These are phyloP conservation scores for Tragelaphus scriptus DNA, from an alignment of 2,113 vertebrate genomes.

Conservation along the genomic window DNA sequence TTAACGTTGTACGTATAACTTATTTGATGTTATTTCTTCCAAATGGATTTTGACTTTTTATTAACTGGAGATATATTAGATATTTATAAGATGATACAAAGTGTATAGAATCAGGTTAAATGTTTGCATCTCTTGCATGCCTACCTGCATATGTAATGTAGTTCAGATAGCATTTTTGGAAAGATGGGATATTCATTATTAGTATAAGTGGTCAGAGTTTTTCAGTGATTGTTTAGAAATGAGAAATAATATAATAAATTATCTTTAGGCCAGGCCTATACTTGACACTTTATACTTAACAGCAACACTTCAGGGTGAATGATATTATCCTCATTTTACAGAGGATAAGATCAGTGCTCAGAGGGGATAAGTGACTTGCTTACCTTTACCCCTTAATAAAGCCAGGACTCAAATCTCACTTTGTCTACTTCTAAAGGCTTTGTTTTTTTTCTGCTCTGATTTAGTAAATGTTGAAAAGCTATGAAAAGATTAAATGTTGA, in stretches of 20 bases:
- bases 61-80: background rate
- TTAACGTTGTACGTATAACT: background rate
- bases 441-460: background rate
- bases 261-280: background rate
- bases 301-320: background rate
- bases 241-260: background rate
- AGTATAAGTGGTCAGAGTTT: background rate
- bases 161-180: background rate
- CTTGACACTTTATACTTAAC: background rate
- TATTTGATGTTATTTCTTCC: background rate
- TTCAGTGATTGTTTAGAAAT: background rate
- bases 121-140: background rate
- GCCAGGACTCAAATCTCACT: background rate
- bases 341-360: background rate
- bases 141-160: background rate
- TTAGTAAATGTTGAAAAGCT: background rate
- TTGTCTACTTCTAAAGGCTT: background rate
- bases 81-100: conserved; percentile 19
- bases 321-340: background rate
- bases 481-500: conserved; percentile 1
- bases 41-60: background rate
- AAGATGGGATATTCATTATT: background rate
- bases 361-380: background rate
- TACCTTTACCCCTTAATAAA: background rate
- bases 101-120: background rate